These are phyloP conservation scores for Brachionichthys hirsutus DNA, from an alignment of 2,113 vertebrate genomes.

Conservation along the genomic window DNA sequence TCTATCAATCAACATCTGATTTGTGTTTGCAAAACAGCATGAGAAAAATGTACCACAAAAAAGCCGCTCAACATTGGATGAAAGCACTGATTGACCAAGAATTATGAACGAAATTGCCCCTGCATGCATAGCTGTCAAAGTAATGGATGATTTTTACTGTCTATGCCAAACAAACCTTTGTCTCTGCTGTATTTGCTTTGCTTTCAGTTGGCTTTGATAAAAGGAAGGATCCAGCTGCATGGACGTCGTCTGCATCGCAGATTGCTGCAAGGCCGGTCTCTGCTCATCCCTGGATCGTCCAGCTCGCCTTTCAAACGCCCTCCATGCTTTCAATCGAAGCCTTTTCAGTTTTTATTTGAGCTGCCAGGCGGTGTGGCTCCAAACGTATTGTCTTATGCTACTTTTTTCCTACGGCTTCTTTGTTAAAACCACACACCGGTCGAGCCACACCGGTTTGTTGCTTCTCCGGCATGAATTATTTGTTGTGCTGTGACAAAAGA, in stretches of 20 bases:
- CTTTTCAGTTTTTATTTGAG: conserved; percentile 45
- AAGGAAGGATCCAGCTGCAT: conserved; percentile 48
- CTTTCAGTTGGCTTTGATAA: conserved; percentile 51
- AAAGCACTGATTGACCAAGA: conserved; percentile 48
- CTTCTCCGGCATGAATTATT: conserved; percentile 55
- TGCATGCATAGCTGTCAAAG: conserved; percentile 57
- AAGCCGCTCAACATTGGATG: conserved; percentile 21
- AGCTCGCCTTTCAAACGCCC: conserved; percentile 39
- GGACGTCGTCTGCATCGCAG: conserved; percentile 29
- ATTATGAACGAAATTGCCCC: conserved; percentile 32
- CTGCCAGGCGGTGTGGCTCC: conserved; percentile 52
- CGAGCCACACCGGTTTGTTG: conserved; percentile 54
- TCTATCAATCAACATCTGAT: conserved; percentile 30
- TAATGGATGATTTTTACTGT: conserved; percentile 55
- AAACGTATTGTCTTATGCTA: conserved; percentile 34
- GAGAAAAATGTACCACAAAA: conserved; percentile 4
- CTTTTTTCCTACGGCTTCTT: conserved; percentile 44
- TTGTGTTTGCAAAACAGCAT: conserved; percentile 28
- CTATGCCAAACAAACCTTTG: conserved; percentile 50
- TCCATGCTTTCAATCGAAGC: conserved; percentile 47
- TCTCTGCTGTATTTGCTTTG: conserved; percentile 50
- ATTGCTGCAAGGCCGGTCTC: conserved; percentile 38
- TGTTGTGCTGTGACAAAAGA: conserved; percentile 66
- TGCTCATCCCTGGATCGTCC: conserved; percentile 46
- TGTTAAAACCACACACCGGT: conserved; percentile 48